Percentiles rank a stretch among this genome's conserved stretches.
Conservation (phyloP, 2,888 invertebrate genomes). For the Ophonus ardosiacus region DNA sequence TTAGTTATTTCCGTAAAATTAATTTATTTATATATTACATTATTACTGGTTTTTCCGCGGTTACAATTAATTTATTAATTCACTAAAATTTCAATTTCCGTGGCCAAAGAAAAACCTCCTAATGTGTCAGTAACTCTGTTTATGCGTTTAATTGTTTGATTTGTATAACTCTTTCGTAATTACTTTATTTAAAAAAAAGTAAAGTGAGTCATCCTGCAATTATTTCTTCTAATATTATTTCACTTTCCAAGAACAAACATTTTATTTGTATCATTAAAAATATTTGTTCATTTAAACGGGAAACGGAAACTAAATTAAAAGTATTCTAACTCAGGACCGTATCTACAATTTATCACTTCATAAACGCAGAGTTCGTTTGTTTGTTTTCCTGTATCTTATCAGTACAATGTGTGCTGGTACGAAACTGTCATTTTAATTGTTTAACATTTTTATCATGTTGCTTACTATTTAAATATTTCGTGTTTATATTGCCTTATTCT, state of each 20-base stretch:
- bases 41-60: too few relatives aligned
- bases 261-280: background rate
- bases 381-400: constrained; percentile 20
- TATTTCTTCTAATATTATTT: background rate
- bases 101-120: background rate
- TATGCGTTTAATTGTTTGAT: background rate
- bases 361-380: background rate
- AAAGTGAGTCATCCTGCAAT: background rate
- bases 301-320: constrained; percentile 3
- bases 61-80: too few relatives aligned
- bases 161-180: background rate
- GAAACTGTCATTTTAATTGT: constrained; percentile 2
- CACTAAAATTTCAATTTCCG: background rate
- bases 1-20: too few relatives aligned
- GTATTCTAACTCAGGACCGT: constrained; percentile 1
- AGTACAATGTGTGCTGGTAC: constrained; percentile 7
- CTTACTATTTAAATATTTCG: background rate
- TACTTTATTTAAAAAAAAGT: background rate
- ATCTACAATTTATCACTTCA: background rate
- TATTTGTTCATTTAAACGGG: background rate
- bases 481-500: background rate
- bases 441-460: background rate
- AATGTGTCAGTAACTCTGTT: constrained; percentile 10
- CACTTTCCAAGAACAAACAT: constrained; percentile 1
- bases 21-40: too few relatives aligned